Evolutionary conservation across 2,113 vertebrate genomes (phyloP).

Genomic region (Cromileptes altivelis): DNA sequence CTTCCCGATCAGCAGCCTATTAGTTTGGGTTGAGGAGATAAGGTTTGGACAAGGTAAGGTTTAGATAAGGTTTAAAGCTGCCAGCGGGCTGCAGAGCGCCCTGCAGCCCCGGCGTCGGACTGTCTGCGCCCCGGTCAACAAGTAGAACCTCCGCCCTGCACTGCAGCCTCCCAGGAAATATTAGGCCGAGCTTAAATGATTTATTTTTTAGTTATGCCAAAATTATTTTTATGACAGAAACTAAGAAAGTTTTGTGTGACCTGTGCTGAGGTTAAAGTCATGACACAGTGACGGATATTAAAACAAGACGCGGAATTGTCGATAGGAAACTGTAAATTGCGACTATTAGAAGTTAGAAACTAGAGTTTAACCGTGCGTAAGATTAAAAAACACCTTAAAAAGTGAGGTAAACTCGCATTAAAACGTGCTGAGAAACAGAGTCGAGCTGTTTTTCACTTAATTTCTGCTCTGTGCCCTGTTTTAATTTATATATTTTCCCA

Average conservation of each 20-base stretch:
- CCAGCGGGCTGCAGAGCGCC: slow-evolving; percentile 86
- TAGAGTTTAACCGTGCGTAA: too few species aligned
- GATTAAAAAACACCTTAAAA: background rate
- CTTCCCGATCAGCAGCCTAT: slow-evolving; percentile 82
- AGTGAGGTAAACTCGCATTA: background rate
- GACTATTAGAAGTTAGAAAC: background rate
- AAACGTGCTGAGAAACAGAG: background rate
- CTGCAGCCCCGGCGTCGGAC: slow-evolving; percentile 89
- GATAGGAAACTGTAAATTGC: too few species aligned
- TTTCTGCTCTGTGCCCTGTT: background rate
- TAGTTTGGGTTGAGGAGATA: slow-evolving; percentile 85
- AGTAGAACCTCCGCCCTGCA: slow-evolving; percentile 70
- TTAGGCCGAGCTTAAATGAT: background rate
- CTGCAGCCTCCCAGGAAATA: background rate
- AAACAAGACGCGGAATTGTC: background rate
- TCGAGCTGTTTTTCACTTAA: background rate
- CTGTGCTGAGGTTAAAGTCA: background rate
- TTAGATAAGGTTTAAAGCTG: slow-evolving; percentile 89
- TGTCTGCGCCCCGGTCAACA: slow-evolving; percentile 84
- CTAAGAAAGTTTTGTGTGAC: background rate
- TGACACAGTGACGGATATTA: background rate
- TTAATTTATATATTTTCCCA: background rate
- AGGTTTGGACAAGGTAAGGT: slow-evolving; percentile 87
- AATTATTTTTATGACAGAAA: background rate
- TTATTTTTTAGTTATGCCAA: background rate